Base-by-base conservation (phyloP, 1,140 invertebrate species). In the Andrena cerasifolii region DNA sequence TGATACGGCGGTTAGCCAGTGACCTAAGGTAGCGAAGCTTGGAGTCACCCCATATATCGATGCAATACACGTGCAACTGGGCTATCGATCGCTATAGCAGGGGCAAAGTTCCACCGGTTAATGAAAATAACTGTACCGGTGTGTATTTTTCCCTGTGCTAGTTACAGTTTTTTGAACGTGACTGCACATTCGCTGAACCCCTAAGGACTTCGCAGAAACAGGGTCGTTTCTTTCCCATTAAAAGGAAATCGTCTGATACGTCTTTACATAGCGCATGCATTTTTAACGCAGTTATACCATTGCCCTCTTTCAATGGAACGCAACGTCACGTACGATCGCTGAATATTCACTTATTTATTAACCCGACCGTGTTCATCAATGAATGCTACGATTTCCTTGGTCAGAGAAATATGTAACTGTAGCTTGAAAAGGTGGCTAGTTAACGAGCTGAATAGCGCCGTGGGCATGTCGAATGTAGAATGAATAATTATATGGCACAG, bases 11-110 rank as follows among this genome's bases (percentile, higher is more conserved):
- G 89, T 90, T 90, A 89, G 85, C 87, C 85, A 90, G 85, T 86
- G 85, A 90, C 85, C 84, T 89, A 89, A 88, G 82, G 87, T 86
- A 84, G 85, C 71, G 77, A 76, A 71, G 81, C 78, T 79, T 81
- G 73, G 79, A 78, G 66, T 73, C 81, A 86, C 81, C 83, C 85
- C 79, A 80, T 83, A 76, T 88, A 87, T 90, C 89, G 86, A 88
- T 89, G 85, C 87, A 79, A 88, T 87, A 87, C 89, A 90, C 89
- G 87, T 90, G 89, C 89, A 91, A 92, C 88, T 92, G 90, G 90
- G 90, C 90, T 92, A 92, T 92, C 90, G 90, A 91, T 92, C 80
- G 80, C 24, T 85, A 77, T 88, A 85, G 83, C 72, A 78, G 81
- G 86, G 87, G 85, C 81, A 88, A 89, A 89, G 88, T 88, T 87